Conservation (phyloP, 2,888 invertebrate genomes). For the Schizotus pectinicornis region DNA sequence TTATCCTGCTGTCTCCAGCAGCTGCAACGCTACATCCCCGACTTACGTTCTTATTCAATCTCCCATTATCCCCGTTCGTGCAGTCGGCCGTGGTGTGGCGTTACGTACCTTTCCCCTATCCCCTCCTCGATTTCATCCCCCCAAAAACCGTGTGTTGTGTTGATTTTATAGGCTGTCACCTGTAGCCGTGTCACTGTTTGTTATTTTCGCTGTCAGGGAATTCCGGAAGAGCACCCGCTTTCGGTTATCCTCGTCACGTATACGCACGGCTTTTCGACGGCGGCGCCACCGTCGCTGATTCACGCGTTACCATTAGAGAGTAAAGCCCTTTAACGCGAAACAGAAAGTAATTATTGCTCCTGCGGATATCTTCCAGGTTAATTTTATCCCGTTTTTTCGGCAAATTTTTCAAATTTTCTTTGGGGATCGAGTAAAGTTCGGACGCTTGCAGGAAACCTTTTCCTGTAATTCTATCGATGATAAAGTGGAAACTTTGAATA, state of each 20-base stretch:
- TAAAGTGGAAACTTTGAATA: no score
- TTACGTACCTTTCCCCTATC: conserved; percentile 10
- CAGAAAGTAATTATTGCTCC: no score
- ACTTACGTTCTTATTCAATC: conserved; percentile 54
- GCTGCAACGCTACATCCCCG: conserved; percentile 36
- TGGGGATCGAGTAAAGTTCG: no score
- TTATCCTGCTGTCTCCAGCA: conserved; percentile 44
- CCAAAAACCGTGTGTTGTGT: conserved; percentile 30
- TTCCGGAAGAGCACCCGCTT: conserved; percentile 4
- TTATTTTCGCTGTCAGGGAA: conserved; percentile 41
- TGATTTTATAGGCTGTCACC: conserved; percentile 54
- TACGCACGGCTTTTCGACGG: background rate
- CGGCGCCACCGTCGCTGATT: no score
- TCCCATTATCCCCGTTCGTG: conserved; percentile 53
- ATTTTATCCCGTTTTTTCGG: no score
- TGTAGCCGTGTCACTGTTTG: conserved; percentile 50
- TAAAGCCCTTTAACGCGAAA: no score
- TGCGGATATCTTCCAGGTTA: no score
- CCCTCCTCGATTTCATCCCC: conserved; percentile 3
- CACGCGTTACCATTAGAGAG: no score
- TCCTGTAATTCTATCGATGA: no score
- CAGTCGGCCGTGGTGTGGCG: background rate
- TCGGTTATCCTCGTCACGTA: background rate
- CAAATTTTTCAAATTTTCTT: no score
- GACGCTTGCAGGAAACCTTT: no score